phyloP scores from a whole-genome alignment of 2,888 invertebrate genomes.

The Epistrophella euchroma region DNA sequence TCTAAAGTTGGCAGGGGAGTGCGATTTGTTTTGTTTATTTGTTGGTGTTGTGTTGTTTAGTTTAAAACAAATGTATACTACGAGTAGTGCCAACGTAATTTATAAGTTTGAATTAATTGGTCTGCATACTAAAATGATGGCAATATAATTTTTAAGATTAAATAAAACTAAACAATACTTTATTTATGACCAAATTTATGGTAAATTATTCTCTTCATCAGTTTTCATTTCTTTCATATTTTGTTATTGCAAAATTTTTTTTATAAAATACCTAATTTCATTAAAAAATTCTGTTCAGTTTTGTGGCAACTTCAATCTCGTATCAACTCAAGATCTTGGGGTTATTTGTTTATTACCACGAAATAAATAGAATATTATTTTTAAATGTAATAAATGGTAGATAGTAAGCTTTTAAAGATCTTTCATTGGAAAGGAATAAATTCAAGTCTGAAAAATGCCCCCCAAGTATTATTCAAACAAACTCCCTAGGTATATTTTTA shows the following conservation, averaged over 20 bases:
- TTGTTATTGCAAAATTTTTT: not conserved
- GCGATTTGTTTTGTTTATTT: constrained; percentile 48
- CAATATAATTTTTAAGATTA: constrained; percentile 23
- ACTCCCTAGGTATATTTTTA: no score
- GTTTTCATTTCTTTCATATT: not conserved
- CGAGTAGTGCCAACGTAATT: constrained; percentile 51
- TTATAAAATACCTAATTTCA: no score
- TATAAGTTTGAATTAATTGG: constrained; percentile 12
- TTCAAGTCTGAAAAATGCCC: no score
- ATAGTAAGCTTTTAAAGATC: no score
- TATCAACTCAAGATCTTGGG: no score
- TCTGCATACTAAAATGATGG: constrained; percentile 15
- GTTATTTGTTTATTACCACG: no score
- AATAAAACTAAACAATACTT: constrained; percentile 23
- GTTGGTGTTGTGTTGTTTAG: constrained; percentile 7
- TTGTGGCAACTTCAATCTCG: not conserved
- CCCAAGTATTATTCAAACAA: no score
- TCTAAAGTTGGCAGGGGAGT: constrained; percentile 33
- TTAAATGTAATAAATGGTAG: no score
- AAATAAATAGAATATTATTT: no score
- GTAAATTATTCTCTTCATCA: not conserved
- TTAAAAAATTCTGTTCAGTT: not conserved
- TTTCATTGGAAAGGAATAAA: no score
- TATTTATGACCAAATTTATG: not conserved
- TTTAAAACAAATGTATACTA: constrained; percentile 19